Conservation (phyloP, 2,888 invertebrate genomes). For the Chloroclysta siterata region DNA sequence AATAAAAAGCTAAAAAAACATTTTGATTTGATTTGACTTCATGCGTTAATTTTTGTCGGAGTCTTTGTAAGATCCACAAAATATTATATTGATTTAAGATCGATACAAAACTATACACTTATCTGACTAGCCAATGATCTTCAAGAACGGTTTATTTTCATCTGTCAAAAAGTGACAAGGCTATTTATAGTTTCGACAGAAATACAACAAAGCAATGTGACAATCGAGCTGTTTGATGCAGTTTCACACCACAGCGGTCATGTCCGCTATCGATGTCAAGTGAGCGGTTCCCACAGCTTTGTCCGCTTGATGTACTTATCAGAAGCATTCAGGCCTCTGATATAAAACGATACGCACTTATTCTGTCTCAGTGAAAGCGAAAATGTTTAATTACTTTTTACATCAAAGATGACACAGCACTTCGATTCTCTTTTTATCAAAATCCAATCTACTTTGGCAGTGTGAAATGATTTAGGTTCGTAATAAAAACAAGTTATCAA, state of each 20-base stretch:
- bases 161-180: background rate
- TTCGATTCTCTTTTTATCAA: slow-evolving; percentile 47
- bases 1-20: too few relatives aligned
- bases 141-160: too few relatives aligned
- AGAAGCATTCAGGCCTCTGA: slow-evolving; percentile 56
- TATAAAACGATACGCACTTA: slow-evolving; percentile 75
- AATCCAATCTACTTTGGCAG: slow-evolving; percentile 56
- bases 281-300: slow-evolving; percentile 7
- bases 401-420: slow-evolving; percentile 77
- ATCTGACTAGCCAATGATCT: too few relatives aligned
- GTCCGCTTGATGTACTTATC: slow-evolving; percentile 31
- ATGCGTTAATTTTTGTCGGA: too few relatives aligned
- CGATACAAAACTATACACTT: too few relatives aligned
- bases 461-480: slow-evolving; percentile 54
- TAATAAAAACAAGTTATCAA: slow-evolving; percentile 50
- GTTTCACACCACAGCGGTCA: slow-evolving; percentile 7
- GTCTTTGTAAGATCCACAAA: too few relatives aligned
- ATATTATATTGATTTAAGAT: too few relatives aligned
- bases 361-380: slow-evolving; percentile 77
- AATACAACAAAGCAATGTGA: background rate
- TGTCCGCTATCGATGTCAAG: slow-evolving; percentile 16
- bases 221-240: background rate
- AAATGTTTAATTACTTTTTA: slow-evolving; percentile 76
- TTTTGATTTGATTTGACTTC: too few relatives aligned
- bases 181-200: background rate